Evolutionary conservation across 2,888 invertebrate genomes (phyloP), one percentile per base, ranked within the genome.

Genomic region (Lucinisca nassula): DNA sequence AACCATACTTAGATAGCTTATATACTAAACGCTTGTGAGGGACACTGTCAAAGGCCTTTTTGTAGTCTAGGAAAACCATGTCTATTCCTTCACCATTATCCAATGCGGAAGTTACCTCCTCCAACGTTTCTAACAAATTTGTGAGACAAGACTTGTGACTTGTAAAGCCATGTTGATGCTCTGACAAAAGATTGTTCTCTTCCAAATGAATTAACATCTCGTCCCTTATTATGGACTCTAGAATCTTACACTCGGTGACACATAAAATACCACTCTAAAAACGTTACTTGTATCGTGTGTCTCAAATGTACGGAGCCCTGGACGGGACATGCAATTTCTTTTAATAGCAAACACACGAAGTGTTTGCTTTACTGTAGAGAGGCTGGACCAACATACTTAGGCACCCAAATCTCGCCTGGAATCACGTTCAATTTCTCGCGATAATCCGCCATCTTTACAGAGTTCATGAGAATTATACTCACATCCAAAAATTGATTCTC

Each of bases 191-290:
- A 8, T 61, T 61, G 17, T 61, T 3, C 1, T 8, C 8, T 30
- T 61, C 61, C 24, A 61, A 17, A 61, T 61, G 61, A 3, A 27
- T 24, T 30, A 30, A 4, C 61, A 61, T 61, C 4, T 17, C 27
- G 61, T 61, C 61, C 27, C 61, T 61, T 4, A 61, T 61, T 6
- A 61, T 61, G 2, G 61, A 61, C 30, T 61, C 61, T 10, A 61
- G 61, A 30, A 61, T 61, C 30, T 61, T 61, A 61, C 61, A 61
- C n/a, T n/a, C n/a, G n/a, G n/a, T n/a, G n/a, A n/a, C n/a, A n/a
- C n/a, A n/a, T n/a, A n/a, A n/a, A n/a, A n/a, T n/a, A n/a, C n/a
- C n/a, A n/a, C n/a, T n/a, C n/a, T n/a, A n/a, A n/a, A n/a, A n/a
- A n/a, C n/a, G n/a, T n/a, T n/a, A n/a, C n/a, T n/a, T n/a, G n/a